These are phyloP conservation scores for Aphelenchoides bicaudatus DNA, from an alignment of 2,888 invertebrate genomes.

Conservation along the genomic window DNA sequence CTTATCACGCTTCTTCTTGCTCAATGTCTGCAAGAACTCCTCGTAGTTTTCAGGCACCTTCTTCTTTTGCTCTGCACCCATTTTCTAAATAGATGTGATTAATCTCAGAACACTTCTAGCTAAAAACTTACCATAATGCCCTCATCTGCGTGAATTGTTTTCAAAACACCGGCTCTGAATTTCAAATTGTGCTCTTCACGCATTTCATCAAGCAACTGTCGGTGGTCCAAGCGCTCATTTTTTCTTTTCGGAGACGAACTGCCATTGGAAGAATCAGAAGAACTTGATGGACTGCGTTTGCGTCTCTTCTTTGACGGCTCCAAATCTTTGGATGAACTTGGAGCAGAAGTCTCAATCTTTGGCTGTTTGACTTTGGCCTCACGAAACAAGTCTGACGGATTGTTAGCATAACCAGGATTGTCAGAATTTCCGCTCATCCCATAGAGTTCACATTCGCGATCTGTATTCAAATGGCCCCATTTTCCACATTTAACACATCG, in stretches of 20 bases:
- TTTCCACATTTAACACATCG: slow-evolving; percentile 97
- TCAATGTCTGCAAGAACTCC: slow-evolving; percentile 42
- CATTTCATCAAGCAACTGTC: slow-evolving; percentile 53
- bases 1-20: slow-evolving; percentile 48
- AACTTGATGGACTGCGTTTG: slow-evolving; percentile 1
- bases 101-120: slow-evolving; percentile 9
- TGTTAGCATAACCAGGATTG: slow-evolving; percentile 58
- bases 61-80: slow-evolving; percentile 24
- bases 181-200: slow-evolving; percentile 57
- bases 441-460: slow-evolving; percentile 90
- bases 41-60: slow-evolving; percentile 26
- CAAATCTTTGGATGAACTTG: slow-evolving; percentile 15
- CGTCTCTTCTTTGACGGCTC: too few species aligned
- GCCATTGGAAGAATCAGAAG: slow-evolving; percentile 19
- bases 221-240: slow-evolving; percentile 35
- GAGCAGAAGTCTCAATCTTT: slow-evolving; percentile 19
- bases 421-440: slow-evolving; percentile 63
- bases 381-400: slow-evolving; percentile 56
- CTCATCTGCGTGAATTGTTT: slow-evolving; percentile 38
- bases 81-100: slow-evolving; percentile 27
- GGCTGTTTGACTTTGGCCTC: slow-evolving; percentile 33
- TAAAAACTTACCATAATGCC: slow-evolving; percentile 30
- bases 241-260: slow-evolving; percentile 32
- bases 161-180: slow-evolving; percentile 38
- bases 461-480: slow-evolving; percentile 97